Conservation (phyloP, 2,888 invertebrate species). For the Epinotia ramella region DNA sequence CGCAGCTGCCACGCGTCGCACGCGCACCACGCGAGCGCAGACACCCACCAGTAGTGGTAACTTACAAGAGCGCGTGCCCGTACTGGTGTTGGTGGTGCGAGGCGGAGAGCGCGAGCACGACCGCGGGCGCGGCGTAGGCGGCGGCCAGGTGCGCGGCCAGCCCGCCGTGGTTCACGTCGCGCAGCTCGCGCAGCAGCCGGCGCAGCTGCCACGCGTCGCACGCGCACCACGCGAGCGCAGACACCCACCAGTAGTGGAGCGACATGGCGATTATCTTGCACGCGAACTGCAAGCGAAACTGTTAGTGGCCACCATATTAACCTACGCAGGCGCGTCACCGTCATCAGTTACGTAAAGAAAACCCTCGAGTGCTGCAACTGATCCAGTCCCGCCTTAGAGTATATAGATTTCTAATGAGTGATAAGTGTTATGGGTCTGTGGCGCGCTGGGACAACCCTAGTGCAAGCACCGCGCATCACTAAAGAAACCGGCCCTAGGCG, state of each 20-base stretch:
- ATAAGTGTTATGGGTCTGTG: too few species aligned
- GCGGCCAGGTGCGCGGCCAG: constrained; percentile 97
- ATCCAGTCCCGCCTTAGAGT: too few species aligned
- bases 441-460: too few species aligned
- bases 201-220: constrained; percentile 97
- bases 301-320: too few species aligned
- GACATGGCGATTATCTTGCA: constrained; percentile 96
- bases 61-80: constrained; percentile 89
- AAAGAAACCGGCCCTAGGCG: too few species aligned
- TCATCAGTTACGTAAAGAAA: too few species aligned
- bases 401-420: too few species aligned
- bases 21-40: constrained; percentile 95
- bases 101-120: constrained; percentile 95
- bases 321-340: too few species aligned
- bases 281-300: constrained; percentile 84
- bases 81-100: constrained; percentile 97
- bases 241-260: constrained; percentile 97
- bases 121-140: constrained; percentile 96
- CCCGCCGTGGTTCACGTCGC: constrained; percentile 98
- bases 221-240: constrained; percentile 95
- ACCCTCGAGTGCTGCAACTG: too few species aligned
- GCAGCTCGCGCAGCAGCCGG: constrained; percentile 96
- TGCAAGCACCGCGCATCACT: too few species aligned
- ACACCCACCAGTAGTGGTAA: constrained; percentile 95
- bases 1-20: constrained; percentile 97